These are phyloP conservation scores for Episyrphus balteatus DNA, from an alignment of 1,140 invertebrate species.

Conservation along the genomic window DNA sequence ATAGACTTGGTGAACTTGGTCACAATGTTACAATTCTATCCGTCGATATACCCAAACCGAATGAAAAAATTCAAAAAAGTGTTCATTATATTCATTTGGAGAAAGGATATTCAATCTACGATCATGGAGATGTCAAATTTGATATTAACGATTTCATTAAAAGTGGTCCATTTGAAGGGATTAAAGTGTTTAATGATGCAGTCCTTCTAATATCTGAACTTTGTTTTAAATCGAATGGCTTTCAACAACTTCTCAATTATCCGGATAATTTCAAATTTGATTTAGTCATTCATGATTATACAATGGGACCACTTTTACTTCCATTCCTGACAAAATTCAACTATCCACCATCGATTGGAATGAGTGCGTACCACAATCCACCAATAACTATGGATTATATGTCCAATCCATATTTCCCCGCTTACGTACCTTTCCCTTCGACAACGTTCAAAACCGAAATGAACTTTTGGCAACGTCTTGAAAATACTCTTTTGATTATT, in stretches of 20 bases:
- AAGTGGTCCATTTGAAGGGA: slow-evolving; percentile 8
- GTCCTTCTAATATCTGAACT: slow-evolving; percentile 12
- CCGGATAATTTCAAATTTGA: slow-evolving; percentile 8
- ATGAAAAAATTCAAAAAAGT: not conserved
- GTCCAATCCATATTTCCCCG: slow-evolving; percentile 18
- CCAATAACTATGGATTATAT: slow-evolving; percentile 3
- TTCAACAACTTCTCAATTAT: not conserved
- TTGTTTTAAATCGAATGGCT: not conserved
- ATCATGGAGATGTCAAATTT: not conserved
- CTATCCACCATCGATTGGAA: slow-evolving; percentile 13
- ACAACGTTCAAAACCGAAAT: slow-evolving; percentile 13
- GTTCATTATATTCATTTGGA: slow-evolving; percentile 6
- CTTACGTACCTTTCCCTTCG: slow-evolving; percentile 13
- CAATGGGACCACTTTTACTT: slow-evolving; percentile 10
- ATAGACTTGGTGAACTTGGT: slow-evolving; percentile 14
- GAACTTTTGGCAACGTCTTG: slow-evolving; percentile 20
- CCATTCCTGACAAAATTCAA: not conserved
- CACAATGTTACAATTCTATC: slow-evolving; percentile 9
- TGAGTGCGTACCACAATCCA: slow-evolving; percentile 19
- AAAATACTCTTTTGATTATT: slow-evolving; percentile 20
- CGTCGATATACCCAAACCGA: not conserved
- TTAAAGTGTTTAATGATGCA: slow-evolving; percentile 19
- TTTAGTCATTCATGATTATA: slow-evolving; percentile 23
- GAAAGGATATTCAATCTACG: not conserved
- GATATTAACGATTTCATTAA: not conserved